A percentile compares a stretch with the other conserved stretches of the same genome.
Evolutionary conservation across 2,113 vertebrate species (phyloP).

Genomic region (Phylloscopus whistleri): DNA sequence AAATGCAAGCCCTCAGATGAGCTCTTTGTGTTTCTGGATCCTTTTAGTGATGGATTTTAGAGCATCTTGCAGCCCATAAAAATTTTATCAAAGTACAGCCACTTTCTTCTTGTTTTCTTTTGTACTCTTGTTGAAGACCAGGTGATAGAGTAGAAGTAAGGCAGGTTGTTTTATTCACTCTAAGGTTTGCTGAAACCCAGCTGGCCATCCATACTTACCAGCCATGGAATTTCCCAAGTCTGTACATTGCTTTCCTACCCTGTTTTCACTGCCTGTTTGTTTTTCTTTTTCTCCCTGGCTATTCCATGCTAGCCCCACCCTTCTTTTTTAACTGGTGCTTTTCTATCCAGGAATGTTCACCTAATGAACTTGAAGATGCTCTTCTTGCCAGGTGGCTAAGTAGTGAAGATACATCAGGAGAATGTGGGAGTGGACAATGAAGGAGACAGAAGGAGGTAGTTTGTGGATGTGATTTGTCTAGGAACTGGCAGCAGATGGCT

Average conservation of each 20-base stretch:
- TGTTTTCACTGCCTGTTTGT: background rate
- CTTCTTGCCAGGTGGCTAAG: background rate
- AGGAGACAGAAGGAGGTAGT: background rate
- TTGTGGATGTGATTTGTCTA: background rate
- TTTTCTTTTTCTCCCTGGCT: background rate
- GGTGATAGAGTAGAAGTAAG: background rate
- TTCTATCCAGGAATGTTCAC: conserved; percentile 42
- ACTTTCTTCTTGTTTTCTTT: background rate
- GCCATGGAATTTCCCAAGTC: background rate
- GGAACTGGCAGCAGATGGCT: background rate
- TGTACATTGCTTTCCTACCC: background rate
- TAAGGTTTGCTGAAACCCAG: background rate
- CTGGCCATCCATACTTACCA: background rate
- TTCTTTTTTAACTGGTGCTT: background rate
- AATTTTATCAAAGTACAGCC: background rate
- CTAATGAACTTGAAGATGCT: conserved; percentile 21
- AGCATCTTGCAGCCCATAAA: background rate
- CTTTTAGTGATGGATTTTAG: background rate
- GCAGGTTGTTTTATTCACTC: background rate
- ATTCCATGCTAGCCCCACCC: background rate
- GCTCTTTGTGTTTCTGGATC: background rate
- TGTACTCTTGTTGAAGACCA: background rate
- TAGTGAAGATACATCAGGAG: background rate
- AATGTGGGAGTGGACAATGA: background rate
- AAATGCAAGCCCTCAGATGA: background rate